These are phyloP conservation scores for Colossoma macropomum DNA, from an alignment of 2,113 vertebrate genomes.

Conservation along the genomic window DNA sequence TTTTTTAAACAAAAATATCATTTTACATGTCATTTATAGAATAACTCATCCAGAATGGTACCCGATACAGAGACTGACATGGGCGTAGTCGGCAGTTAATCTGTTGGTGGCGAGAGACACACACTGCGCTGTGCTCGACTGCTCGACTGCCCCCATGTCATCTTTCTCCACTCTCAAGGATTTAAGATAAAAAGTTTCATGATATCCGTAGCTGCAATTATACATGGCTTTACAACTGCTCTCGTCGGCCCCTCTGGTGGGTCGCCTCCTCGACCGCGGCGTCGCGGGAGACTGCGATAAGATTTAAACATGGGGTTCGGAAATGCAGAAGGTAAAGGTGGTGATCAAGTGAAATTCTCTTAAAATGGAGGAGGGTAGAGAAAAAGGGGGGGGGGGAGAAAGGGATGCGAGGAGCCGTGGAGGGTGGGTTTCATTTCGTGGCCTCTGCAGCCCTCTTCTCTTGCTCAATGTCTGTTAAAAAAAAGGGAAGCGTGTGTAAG, in stretches of 20 bases:
- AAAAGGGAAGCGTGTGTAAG: slow-evolving; percentile 16
- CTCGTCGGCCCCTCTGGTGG: slow-evolving; percentile 11
- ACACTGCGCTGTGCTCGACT: slow-evolving; percentile 11
- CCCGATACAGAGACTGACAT: slow-evolving; percentile 60
- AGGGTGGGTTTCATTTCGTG: slow-evolving; percentile 49
- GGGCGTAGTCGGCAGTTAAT: slow-evolving; percentile 33
- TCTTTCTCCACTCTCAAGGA: slow-evolving; percentile 26
- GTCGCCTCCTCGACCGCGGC: slow-evolving; percentile 10
- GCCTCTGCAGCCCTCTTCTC: slow-evolving; percentile 74
- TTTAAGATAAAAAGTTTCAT: slow-evolving; percentile 39
- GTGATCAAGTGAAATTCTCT: slow-evolving; percentile 15
- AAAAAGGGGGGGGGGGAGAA: slow-evolving; percentile 5
- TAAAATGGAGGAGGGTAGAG: slow-evolving; percentile 33
- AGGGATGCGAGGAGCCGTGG: slow-evolving; percentile 18
- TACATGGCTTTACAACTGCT: slow-evolving; percentile 39
- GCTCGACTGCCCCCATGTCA: slow-evolving; percentile 8
- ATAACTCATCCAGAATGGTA: slow-evolving; percentile 61
- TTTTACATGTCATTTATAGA: slow-evolving; percentile 55
- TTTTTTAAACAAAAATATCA: slow-evolving; percentile 72
- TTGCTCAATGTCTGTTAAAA: slow-evolving; percentile 80
- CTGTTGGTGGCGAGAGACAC: slow-evolving; percentile 11
- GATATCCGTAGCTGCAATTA: slow-evolving; percentile 44
- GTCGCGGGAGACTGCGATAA: not conserved
- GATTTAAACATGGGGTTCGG: slow-evolving; percentile 23
- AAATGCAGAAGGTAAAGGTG: slow-evolving; percentile 46